phyloP scores from a whole-genome alignment of 2,113 vertebrate species.

The Myrmophylax atrothorax region DNA sequence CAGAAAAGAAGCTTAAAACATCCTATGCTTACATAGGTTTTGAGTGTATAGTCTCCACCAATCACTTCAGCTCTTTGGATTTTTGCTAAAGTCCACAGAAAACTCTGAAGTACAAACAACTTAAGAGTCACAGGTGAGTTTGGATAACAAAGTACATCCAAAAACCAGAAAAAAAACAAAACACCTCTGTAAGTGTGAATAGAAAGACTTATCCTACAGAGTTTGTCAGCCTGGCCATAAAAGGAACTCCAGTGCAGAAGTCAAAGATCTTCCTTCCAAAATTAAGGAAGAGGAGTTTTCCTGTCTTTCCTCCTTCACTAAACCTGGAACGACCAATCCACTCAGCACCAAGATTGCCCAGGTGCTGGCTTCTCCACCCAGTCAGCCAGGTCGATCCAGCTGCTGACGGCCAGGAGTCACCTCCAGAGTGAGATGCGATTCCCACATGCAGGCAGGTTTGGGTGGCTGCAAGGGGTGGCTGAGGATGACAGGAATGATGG shows the following conservation, averaged over 20 bases:
- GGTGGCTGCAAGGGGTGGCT: accelerated
- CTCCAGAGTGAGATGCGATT: neutral
- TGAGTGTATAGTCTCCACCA: neutral
- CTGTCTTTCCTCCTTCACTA: neutral
- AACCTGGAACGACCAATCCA: neutral
- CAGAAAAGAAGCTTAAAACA: neutral
- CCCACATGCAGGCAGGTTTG: accelerated
- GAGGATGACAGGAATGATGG: neutral
- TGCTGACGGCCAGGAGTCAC: neutral
- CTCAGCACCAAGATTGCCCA: accelerated
- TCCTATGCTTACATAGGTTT: neutral
- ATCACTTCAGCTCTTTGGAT: neutral
- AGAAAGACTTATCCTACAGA: neutral
- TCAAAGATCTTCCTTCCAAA: neutral
- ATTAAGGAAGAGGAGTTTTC: neutral
- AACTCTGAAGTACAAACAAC: neutral
- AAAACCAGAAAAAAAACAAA: neutral
- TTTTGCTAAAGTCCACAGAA: neutral
- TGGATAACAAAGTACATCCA: neutral
- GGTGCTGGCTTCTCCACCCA: neutral
- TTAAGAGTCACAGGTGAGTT: neutral
- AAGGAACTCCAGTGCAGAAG: neutral
- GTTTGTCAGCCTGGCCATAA: neutral
- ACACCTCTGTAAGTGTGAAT: neutral
- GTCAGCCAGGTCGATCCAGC: neutral